Evolutionary conservation across 2,113 vertebrate species (phyloP).

Genomic region (Anseranas semipalmata): DNA sequence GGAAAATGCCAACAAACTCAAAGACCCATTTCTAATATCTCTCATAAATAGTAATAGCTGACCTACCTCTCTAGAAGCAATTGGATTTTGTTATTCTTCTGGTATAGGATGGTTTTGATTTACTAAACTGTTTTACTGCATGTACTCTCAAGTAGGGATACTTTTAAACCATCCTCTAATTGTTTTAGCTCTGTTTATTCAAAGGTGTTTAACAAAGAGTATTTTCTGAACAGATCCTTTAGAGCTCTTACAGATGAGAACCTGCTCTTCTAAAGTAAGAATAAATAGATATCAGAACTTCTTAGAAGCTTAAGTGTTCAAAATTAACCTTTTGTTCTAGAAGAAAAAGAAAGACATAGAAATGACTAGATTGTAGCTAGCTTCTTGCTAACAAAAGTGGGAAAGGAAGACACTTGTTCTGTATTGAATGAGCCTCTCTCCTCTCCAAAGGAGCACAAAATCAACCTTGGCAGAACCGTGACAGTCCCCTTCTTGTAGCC

Average conservation of each 20-base stretch:
- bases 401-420: background rate
- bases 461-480: background rate
- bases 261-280: background rate
- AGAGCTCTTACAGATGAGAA: background rate
- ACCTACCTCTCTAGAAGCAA: background rate
- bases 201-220: background rate
- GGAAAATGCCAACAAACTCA: background rate
- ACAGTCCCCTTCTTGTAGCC: fast-evolving
- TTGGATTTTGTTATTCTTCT: background rate
- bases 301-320: background rate
- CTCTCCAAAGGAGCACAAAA: background rate
- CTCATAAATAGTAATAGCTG: background rate
- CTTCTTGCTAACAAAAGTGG: background rate
- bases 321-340: background rate
- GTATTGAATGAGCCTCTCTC: background rate
- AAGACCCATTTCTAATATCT: background rate
- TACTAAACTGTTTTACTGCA: background rate
- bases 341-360: background rate
- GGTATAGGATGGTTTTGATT: background rate
- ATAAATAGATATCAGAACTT: background rate
- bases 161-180: background rate
- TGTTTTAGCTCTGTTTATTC: background rate
- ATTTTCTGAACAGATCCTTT: background rate
- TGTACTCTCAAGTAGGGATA: fast-evolving
- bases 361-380: background rate